Percentiles rank a stretch among this genome's conserved stretches.
Conservation (phyloP, 2,797 vertebrate genomes). For the Sylvia borin region DNA sequence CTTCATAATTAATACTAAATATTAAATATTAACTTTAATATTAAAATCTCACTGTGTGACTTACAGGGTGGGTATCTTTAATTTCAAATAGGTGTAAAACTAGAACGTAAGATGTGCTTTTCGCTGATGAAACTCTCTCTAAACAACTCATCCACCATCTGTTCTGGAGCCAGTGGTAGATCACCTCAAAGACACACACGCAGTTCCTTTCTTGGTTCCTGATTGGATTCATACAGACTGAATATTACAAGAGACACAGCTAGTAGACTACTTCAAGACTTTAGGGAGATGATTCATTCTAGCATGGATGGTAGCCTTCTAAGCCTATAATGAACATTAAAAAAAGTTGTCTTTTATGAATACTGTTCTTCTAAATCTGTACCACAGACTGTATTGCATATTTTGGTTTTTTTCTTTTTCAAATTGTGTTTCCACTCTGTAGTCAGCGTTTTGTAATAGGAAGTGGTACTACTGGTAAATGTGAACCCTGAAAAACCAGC, state of each 20-base stretch:
- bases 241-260: background rate
- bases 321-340: background rate
- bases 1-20: too few species aligned
- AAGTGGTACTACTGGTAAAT: background rate
- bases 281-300: background rate
- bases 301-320: background rate
- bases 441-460: background rate
- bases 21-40: background rate
- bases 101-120: background rate
- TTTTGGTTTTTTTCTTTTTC: conserved; percentile 8
- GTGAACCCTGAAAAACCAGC: background rate
- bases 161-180: background rate
- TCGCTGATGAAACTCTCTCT: background rate
- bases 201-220: background rate
- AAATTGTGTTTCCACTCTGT: background rate
- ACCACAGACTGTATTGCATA: background rate
- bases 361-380: background rate
- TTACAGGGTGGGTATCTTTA: background rate
- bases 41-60: background rate
- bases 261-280: background rate
- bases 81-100: background rate
- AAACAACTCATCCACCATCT: background rate
- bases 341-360: background rate
- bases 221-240: background rate
- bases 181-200: background rate